Percentiles rank a stretch among this genome's conserved stretches.
Conservation (phyloP, 2,888 invertebrate genomes). For the Epinotia bilunana region DNA sequence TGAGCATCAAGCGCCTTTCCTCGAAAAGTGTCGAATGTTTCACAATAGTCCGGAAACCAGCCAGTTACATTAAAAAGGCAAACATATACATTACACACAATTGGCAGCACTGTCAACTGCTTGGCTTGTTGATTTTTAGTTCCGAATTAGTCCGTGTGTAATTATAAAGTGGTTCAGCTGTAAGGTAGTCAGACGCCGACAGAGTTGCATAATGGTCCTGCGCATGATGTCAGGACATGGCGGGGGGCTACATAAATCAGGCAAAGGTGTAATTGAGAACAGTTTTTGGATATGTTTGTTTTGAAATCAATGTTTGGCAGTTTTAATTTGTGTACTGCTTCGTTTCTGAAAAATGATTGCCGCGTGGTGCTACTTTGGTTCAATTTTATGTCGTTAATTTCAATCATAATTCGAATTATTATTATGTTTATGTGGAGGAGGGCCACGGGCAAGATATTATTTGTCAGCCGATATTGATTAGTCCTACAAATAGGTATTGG, state of each 20-base stretch:
- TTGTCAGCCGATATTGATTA: too few species aligned
- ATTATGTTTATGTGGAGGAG: too few species aligned
- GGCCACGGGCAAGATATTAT: too few species aligned
- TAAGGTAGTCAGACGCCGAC: constrained; percentile 41
- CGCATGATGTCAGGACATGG: constrained; percentile 36
- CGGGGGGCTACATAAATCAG: constrained; percentile 63
- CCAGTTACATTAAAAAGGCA: constrained; percentile 50
- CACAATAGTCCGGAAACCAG: constrained; percentile 65
- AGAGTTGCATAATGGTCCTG: constrained; percentile 39
- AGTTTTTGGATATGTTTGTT: constrained; percentile 39
- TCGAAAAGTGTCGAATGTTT: constrained; percentile 54
- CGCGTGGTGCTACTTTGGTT: neutral
- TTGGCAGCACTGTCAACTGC: constrained; percentile 28
- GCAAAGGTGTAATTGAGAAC: constrained; percentile 50
- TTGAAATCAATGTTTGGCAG: constrained; percentile 47
- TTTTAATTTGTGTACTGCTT: constrained; percentile 46
- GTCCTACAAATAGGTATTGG: too few species aligned
- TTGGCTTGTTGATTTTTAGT: constrained; percentile 14
- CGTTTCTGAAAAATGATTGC: neutral
- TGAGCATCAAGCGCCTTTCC: constrained; percentile 57
- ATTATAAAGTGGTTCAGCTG: constrained; percentile 20
- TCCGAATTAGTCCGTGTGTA: constrained; percentile 18
- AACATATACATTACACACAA: constrained; percentile 2
- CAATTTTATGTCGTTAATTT: too few species aligned
- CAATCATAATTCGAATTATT: too few species aligned